Evolutionary conservation across 2,888 invertebrate genomes (phyloP).

Genomic region (Noctua comes): DNA sequence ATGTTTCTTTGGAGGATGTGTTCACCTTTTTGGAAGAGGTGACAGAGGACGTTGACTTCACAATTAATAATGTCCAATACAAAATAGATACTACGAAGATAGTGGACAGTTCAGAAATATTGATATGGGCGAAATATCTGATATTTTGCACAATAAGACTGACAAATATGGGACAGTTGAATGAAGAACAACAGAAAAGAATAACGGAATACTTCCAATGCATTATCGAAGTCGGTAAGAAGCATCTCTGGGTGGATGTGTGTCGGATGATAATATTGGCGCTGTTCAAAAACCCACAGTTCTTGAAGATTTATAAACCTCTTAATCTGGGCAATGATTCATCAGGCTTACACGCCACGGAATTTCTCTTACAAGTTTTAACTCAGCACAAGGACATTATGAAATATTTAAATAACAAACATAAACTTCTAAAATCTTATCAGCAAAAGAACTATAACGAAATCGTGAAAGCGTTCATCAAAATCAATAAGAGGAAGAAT

Average conservation of each 20-base stretch:
- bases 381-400: slow-evolving; percentile 76
- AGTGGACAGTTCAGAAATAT: slow-evolving; percentile 81
- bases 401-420: slow-evolving; percentile 77
- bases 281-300: slow-evolving; percentile 82
- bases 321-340: slow-evolving; percentile 77
- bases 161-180: slow-evolving; percentile 77
- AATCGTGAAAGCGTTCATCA: slow-evolving; percentile 85
- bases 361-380: slow-evolving; percentile 80
- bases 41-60: slow-evolving; percentile 73
- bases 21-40: slow-evolving; percentile 77
- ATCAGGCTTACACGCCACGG: slow-evolving; percentile 77
- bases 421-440: slow-evolving; percentile 85
- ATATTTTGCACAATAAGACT: slow-evolving; percentile 82
- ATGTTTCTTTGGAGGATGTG: slow-evolving; percentile 76
- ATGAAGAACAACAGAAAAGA: slow-evolving; percentile 74
- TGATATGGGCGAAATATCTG: slow-evolving; percentile 85
- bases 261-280: slow-evolving; percentile 79
- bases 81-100: slow-evolving; percentile 71
- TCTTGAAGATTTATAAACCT: slow-evolving; percentile 83
- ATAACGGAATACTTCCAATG: slow-evolving; percentile 78
- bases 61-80: slow-evolving; percentile 71
- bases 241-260: slow-evolving; percentile 77
- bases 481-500: slow-evolving; percentile 83
- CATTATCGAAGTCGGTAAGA: slow-evolving; percentile 78
- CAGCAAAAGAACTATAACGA: slow-evolving; percentile 89